These are phyloP conservation scores for Osmerus eperlanus DNA, from an alignment of 2,113 vertebrate species.

Conservation along the genomic window DNA sequence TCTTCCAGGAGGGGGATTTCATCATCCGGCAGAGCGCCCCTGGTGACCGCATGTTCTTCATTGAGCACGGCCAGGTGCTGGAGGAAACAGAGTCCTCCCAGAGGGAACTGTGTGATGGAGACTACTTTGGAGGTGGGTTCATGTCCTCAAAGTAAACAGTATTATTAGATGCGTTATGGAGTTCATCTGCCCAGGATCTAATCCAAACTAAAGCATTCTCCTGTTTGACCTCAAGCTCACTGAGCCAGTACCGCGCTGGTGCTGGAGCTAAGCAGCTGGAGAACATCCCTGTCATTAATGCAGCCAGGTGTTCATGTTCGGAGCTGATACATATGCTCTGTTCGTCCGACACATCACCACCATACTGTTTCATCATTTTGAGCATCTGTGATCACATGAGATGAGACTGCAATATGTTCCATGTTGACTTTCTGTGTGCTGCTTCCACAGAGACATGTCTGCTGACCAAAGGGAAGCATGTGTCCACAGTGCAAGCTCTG, in stretches of 20 bases:
- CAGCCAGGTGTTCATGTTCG: too few species aligned
- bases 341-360: too few species aligned
- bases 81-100: slow-evolving; percentile 54
- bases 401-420: background rate
- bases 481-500: slow-evolving; percentile 57
- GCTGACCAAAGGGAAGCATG: slow-evolving; percentile 63
- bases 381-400: too few species aligned
- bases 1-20: slow-evolving; percentile 57
- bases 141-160: background rate
- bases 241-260: too few species aligned
- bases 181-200: too few species aligned
- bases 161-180: too few species aligned
- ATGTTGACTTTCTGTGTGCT: slow-evolving; percentile 21
- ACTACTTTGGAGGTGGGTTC: slow-evolving; percentile 67
- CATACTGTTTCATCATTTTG: too few species aligned
- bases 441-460: slow-evolving; percentile 54
- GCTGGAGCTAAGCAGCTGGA: too few species aligned
- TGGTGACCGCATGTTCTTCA: slow-evolving; percentile 68
- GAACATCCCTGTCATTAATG: too few species aligned
- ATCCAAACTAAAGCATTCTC: too few species aligned
- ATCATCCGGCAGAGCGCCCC: slow-evolving; percentile 47
- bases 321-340: too few species aligned
- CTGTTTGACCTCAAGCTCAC: too few species aligned
- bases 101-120: slow-evolving; percentile 68
- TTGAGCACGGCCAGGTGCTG: slow-evolving; percentile 61